A percentile compares a stretch with the other conserved stretches of the same genome.
phyloP scores from a whole-genome alignment of 1,140 invertebrate species.

The Caenorhabditis brenneri region DNA sequence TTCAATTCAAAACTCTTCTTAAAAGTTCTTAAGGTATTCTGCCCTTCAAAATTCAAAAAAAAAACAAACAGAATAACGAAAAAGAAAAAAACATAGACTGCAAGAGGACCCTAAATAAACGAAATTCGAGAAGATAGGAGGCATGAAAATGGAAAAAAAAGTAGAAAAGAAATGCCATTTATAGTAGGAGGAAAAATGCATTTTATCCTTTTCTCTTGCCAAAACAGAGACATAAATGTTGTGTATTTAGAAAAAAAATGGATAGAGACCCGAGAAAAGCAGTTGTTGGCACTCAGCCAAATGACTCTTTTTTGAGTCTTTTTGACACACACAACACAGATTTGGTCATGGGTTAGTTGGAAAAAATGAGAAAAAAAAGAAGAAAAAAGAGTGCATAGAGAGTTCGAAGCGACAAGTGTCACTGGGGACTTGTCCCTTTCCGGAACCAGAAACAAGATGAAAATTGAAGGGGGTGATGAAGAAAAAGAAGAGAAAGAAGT shows the following conservation, averaged over 20 bases:
- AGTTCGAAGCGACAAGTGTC: constrained; percentile 37
- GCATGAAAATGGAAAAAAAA: constrained; percentile 14
- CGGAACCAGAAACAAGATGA: not conserved
- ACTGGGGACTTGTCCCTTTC: constrained; percentile 35
- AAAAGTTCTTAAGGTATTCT: not conserved
- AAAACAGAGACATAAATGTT: constrained; percentile 30
- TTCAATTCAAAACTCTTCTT: not conserved
- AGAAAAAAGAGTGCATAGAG: constrained; percentile 3
- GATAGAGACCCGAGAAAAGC: constrained; percentile 21
- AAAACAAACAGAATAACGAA: constrained; percentile 25
- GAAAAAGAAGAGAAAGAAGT: not conserved
- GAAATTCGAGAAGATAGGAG: constrained; percentile 21
- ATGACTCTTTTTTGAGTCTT: constrained; percentile 39
- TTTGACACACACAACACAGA: constrained; percentile 37
- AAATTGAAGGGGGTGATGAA: not conserved
- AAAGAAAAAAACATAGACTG: not conserved
- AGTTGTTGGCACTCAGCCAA: constrained; percentile 38
- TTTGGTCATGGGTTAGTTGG: constrained; percentile 39
- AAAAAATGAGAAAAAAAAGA: constrained; percentile 3
- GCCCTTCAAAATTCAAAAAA: not conserved
- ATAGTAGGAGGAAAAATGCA: constrained; percentile 28
- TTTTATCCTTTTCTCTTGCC: constrained; percentile 34
- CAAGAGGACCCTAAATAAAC: constrained; percentile 28
- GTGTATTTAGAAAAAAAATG: constrained; percentile 23
- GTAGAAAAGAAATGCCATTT: constrained; percentile 20